Evolutionary conservation across 2,888 invertebrate species (phyloP).

Genomic region (Gerosis bhagava): DNA sequence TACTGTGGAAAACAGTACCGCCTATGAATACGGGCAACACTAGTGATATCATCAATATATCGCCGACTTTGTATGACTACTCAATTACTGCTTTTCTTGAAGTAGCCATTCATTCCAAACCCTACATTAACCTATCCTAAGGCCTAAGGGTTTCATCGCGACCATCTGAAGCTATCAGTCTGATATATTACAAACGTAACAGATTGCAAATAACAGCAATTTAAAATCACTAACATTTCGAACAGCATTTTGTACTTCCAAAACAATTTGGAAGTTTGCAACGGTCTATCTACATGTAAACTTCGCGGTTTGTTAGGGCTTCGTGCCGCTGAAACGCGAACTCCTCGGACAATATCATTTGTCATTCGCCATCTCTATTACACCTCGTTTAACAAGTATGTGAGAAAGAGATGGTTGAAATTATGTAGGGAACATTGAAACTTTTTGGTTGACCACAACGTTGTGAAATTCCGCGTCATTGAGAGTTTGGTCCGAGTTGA

Average conservation of each 20-base stretch:
- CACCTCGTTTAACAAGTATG: neutral
- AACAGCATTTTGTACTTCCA: slow-evolving; percentile 4
- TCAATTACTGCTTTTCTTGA: too few species aligned
- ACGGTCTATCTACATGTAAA: slow-evolving; percentile 10
- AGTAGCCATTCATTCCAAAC: too few species aligned
- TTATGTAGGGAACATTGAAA: slow-evolving; percentile 1
- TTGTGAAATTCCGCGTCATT: slow-evolving; percentile 15
- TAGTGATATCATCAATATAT: too few species aligned
- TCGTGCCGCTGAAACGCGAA: slow-evolving; percentile 6
- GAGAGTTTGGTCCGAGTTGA: slow-evolving; percentile 3
- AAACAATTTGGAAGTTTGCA: slow-evolving; percentile 19
- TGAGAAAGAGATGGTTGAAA: neutral
- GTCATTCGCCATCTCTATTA: slow-evolving; percentile 5
- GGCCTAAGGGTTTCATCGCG: too few species aligned
- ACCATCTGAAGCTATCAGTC: too few species aligned
- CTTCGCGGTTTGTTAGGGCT: slow-evolving; percentile 2
- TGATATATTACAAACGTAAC: too few species aligned
- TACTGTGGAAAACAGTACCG: too few species aligned
- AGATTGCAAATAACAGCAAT: too few species aligned
- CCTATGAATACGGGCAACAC: too few species aligned
- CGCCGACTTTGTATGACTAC: too few species aligned
- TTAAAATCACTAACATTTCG: neutral
- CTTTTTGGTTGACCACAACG: slow-evolving; percentile 15
- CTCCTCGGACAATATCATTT: slow-evolving; percentile 4
- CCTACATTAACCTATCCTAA: too few species aligned